These are phyloP conservation scores for Caenorhabditis sp. DNA, from an alignment of 2,888 invertebrate species.

Conservation along the genomic window DNA sequence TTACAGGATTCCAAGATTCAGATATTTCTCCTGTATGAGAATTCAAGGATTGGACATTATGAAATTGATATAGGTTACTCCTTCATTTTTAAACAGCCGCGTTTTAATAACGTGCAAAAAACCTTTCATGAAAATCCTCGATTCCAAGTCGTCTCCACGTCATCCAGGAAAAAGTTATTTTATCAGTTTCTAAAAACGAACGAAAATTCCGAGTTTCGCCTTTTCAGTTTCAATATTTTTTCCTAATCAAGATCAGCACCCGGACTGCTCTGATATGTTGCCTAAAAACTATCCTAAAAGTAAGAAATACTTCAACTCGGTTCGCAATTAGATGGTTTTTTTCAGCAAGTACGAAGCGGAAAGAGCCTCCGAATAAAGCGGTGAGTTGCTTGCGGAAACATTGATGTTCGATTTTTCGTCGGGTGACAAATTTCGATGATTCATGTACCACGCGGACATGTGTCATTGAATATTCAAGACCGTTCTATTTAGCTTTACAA, in stretches of 20 bases:
- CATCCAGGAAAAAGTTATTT: background rate
- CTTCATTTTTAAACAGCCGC: too few species aligned
- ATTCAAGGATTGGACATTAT: too few species aligned
- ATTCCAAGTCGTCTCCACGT: too few species aligned
- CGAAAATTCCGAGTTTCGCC: background rate
- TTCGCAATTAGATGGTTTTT: background rate
- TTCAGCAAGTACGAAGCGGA: constrained; percentile 8
- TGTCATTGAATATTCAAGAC: background rate
- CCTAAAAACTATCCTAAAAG: constrained; percentile 16
- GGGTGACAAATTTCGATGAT: background rate
- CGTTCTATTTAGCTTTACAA: background rate
- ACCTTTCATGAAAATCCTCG: too few species aligned
- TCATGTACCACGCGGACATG: background rate
- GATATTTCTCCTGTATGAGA: too few species aligned
- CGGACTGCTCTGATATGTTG: background rate
- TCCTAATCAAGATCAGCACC: constrained; percentile 3
- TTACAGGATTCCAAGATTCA: too few species aligned
- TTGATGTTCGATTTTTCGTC: background rate
- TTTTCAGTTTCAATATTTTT: constrained; percentile 1
- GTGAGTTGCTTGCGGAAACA: too few species aligned
- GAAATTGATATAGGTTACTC: too few species aligned
- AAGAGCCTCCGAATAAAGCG: background rate
- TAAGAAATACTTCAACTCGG: background rate
- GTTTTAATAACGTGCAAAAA: too few species aligned
- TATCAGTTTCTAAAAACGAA: background rate